Evolutionary conservation across 2,113 vertebrate species (phyloP).

Genomic region (Eolophus roseicapilla): DNA sequence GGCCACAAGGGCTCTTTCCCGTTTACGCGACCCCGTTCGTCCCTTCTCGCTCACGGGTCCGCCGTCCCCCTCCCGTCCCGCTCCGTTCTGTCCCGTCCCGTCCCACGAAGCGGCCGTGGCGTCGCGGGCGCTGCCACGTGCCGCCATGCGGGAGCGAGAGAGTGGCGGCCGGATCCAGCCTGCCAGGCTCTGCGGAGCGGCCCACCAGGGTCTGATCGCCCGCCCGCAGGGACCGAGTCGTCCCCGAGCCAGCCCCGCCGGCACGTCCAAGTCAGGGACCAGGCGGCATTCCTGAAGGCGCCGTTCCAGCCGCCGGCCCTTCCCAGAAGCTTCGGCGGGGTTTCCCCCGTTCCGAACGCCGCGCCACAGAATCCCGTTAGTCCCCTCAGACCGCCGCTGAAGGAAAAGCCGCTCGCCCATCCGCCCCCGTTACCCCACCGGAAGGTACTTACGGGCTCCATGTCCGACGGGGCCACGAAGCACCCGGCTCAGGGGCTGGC

Average conservation of each 20-base stretch:
- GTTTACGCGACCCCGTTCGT: neutral
- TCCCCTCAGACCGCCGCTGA: neutral
- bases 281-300: neutral
- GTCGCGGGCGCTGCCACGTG: neutral
- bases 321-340: too few species aligned
- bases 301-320: neutral
- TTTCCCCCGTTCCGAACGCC: too few species aligned
- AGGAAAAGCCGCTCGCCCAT: neutral
- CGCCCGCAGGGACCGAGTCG: neutral
- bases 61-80: neutral
- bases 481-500: accelerated
- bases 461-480: neutral
- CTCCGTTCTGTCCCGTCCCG: neutral
- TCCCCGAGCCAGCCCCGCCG: too few species aligned
- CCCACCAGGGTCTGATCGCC: too few species aligned
- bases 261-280: too few species aligned
- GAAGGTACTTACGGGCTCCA: neutral
- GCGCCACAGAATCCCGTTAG: accelerated
- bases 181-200: neutral
- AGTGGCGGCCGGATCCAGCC: neutral
- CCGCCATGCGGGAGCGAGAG: neutral
- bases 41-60: neutral
- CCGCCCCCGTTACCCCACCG: neutral
- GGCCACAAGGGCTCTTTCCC: neutral
- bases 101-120: neutral